Evolutionary conservation across 2,797 vertebrate species (phyloP).

Genomic region (Chaunax sp.): DNA sequence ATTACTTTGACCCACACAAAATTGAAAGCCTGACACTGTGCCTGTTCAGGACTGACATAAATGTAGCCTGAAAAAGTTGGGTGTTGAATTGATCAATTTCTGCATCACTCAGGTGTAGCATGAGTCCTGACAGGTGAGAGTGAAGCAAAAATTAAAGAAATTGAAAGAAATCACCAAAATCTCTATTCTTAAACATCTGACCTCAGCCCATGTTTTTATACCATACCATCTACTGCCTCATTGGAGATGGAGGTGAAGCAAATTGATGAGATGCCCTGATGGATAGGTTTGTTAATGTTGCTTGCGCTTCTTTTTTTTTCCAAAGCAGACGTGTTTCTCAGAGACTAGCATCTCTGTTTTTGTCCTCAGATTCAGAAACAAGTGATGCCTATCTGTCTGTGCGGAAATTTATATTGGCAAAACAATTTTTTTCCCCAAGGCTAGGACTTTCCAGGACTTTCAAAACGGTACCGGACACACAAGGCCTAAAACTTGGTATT

Average conservation of each 20-base stretch:
- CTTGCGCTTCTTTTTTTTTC: constrained; percentile 46
- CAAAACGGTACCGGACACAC: neutral
- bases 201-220: constrained; percentile 5
- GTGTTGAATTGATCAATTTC: constrained; percentile 26
- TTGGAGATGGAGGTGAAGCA: constrained; percentile 33
- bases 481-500: constrained; percentile 1
- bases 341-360: constrained; percentile 18
- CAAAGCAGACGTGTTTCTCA: constrained; percentile 7
- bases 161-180: constrained; percentile 1
- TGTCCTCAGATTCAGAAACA: constrained; percentile 16
- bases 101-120: neutral
- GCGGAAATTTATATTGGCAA: neutral
- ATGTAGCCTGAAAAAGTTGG: constrained; percentile 13
- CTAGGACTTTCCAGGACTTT: neutral
- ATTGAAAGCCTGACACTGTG: too few relatives aligned
- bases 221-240: constrained; percentile 14
- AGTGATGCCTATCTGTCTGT: neutral
- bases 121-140: constrained; percentile 2
- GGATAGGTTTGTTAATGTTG: constrained; percentile 61
- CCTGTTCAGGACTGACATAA: too few relatives aligned
- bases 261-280: constrained; percentile 63
- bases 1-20: too few relatives aligned
- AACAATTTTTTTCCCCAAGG: neutral
- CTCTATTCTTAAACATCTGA: neutral
- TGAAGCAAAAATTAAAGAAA: constrained; percentile 18